These are phyloP conservation scores for Euwallacea similis DNA, from an alignment of 1,140 invertebrate genomes.

Conservation along the genomic window DNA sequence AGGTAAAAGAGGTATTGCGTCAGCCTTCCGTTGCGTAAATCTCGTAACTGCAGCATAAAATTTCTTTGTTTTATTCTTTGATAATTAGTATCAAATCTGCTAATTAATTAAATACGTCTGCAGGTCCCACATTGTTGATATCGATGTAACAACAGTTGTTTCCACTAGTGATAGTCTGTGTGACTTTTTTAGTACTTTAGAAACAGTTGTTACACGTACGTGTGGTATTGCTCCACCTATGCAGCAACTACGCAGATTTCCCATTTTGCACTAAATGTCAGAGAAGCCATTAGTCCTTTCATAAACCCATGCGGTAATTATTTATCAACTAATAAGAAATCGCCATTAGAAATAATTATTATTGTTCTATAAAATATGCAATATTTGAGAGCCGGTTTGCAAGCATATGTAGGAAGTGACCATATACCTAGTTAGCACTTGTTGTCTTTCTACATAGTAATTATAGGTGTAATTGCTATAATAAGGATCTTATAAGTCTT, in stretches of 20 bases:
- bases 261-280: not conserved
- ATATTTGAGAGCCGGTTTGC: not conserved
- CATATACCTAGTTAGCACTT: not conserved
- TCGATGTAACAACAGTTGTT: not conserved
- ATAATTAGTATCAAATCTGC: not conserved
- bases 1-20: not conserved
- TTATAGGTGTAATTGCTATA: not conserved
- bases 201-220: not conserved
- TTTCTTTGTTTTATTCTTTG: not conserved
- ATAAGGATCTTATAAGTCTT: not conserved
- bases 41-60: not conserved
- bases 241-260: constrained; percentile 4
- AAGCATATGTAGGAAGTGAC: too few species aligned
- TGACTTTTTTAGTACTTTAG: not conserved
- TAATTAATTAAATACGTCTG: not conserved
- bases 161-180: not conserved
- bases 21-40: not conserved
- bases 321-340: not conserved
- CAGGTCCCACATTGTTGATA: not conserved
- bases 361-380: not conserved
- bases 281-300: not conserved
- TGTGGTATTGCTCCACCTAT: not conserved
- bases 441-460: not conserved
- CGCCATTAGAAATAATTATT: not conserved
- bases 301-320: constrained; percentile 2